Conservation (phyloP, 1,140 invertebrate species). For the Drosophila grimshawi region DNA sequence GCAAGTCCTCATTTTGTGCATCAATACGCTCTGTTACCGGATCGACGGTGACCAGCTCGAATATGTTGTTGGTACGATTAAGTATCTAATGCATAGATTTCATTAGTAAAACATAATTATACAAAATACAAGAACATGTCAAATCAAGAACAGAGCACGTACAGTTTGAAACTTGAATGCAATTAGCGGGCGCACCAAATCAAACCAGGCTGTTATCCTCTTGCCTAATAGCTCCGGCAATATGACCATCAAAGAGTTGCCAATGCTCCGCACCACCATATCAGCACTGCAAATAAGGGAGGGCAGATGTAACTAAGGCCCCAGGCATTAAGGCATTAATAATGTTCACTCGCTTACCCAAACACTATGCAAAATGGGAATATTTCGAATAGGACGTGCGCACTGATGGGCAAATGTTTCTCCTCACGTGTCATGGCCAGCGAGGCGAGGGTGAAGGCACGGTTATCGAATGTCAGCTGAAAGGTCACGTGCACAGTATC, state of each 20-base stretch:
- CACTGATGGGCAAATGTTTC: constrained; percentile 93
- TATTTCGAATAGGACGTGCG: constrained; percentile 96
- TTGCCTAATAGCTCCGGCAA: constrained; percentile 94
- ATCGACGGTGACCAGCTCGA: constrained; percentile 95
- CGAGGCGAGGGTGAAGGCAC: constrained; percentile 92
- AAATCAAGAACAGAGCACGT: constrained; percentile 42
- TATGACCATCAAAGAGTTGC: constrained; percentile 96
- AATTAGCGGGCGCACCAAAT: constrained; percentile 94
- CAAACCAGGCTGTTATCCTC: constrained; percentile 96
- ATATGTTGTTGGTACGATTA: constrained; percentile 97
- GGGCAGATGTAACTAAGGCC: background rate
- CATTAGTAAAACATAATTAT: background rate
- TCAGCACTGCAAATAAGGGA: constrained; percentile 87
- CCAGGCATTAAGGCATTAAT: background rate
- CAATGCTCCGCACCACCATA: constrained; percentile 95
- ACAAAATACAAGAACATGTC: background rate
- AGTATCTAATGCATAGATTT: constrained; percentile 89
- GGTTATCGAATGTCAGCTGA: constrained; percentile 97
- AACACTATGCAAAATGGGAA: constrained; percentile 99
- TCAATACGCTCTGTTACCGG: constrained; percentile 89
- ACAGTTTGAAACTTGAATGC: constrained; percentile 97
- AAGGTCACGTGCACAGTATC: constrained; percentile 97
- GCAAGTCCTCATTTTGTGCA: constrained; percentile 86
- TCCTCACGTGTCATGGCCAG: constrained; percentile 93
- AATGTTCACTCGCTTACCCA: constrained; percentile 87